Evolutionary conservation across 2,797 vertebrate genomes (phyloP).

Genomic region (Buphagus erythrorhynchus): DNA sequence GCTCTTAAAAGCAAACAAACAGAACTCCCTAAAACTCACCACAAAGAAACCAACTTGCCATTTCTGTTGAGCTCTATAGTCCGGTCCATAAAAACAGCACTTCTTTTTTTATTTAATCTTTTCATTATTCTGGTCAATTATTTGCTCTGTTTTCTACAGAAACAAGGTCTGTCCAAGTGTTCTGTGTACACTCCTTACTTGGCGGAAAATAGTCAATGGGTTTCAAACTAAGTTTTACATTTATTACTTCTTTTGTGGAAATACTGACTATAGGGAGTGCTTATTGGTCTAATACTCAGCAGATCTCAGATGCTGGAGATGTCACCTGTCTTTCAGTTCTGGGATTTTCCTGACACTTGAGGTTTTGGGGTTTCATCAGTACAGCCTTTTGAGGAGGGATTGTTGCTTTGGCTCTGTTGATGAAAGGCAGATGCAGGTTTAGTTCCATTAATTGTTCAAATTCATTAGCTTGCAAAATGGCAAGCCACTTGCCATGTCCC

Average conservation of each 20-base stretch:
- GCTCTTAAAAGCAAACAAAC: background rate
- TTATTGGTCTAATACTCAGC: background rate
- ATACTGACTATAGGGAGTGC: background rate
- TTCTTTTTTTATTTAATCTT: background rate
- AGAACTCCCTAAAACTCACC: background rate
- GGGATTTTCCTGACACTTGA: background rate
- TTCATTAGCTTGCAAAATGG: background rate
- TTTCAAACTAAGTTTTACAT: background rate
- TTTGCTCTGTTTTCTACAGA: background rate
- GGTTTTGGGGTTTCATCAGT: background rate
- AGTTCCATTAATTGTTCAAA: background rate
- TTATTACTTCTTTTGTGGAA: background rate
- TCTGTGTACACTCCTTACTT: background rate
- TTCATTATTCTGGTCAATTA: background rate
- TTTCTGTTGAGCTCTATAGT: background rate
- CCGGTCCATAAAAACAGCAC: background rate
- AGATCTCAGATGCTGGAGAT: background rate
- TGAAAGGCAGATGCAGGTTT: background rate
- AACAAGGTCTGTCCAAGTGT: background rate
- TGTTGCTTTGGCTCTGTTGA: background rate
- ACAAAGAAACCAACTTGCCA: background rate
- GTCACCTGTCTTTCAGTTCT: background rate
- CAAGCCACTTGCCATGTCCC: background rate
- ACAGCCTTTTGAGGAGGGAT: background rate
- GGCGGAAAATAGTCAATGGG: background rate